Conservation (phyloP, 2,113 vertebrate species). For the Tachycineta bicolor region DNA sequence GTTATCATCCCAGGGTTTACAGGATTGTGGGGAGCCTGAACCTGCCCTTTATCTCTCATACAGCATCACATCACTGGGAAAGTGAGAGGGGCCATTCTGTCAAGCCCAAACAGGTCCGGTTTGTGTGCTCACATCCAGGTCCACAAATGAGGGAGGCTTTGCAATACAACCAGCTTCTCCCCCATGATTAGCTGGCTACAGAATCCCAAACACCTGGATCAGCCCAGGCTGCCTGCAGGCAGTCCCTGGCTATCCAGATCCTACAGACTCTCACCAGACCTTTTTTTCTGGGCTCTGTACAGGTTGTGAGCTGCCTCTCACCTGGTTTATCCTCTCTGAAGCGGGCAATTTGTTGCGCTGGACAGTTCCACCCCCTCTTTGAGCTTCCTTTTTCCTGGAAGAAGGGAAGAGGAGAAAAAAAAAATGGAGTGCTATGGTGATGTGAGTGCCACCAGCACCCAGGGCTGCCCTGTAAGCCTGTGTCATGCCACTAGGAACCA, state of each 20-base stretch:
- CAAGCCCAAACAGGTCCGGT: neutral
- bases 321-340: conserved; percentile 2
- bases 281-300: neutral
- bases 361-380: conserved; percentile 18
- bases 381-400: conserved; percentile 66
- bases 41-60: neutral
- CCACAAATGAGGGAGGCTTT: neutral
- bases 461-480: neutral
- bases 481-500: neutral
- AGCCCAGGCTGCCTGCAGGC: neutral
- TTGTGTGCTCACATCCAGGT: neutral
- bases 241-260: neutral
- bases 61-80: neutral
- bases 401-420: neutral
- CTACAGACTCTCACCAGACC: neutral
- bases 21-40: neutral
- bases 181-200: neutral
- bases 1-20: neutral
- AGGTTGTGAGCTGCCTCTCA: neutral
- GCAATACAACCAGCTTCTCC: neutral
- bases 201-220: neutral
- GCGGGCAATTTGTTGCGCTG: neutral
- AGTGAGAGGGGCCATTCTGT: neutral
- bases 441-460: neutral
- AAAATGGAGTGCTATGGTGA: neutral